These are phyloP conservation scores for Mareca strepera DNA, from an alignment of 2,797 vertebrate species.

Conservation along the genomic window DNA sequence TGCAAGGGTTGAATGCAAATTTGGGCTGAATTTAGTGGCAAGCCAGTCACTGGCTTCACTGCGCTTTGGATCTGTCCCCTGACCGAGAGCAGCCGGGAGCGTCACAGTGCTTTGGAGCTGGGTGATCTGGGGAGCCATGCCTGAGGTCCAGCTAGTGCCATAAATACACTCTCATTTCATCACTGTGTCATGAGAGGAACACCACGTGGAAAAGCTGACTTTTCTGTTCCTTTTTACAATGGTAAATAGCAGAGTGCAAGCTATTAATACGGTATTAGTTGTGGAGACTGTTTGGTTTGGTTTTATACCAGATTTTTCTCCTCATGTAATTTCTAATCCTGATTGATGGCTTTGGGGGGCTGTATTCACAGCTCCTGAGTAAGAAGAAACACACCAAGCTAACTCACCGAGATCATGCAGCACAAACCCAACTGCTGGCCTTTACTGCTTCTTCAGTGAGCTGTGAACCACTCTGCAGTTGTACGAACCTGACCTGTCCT, in stretches of 20 bases:
- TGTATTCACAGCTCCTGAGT: slow-evolving; percentile 37
- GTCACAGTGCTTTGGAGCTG: not conserved
- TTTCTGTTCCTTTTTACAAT: slow-evolving; percentile 44
- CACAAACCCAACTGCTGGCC: slow-evolving; percentile 16
- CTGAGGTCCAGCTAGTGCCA: not conserved
- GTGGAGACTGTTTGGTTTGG: slow-evolving; percentile 52
- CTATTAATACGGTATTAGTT: slow-evolving; percentile 56
- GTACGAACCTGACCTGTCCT: not conserved
- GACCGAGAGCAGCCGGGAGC: not conserved
- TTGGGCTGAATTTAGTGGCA: not conserved
- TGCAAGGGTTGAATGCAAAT: not conserved
- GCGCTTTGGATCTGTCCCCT: not conserved
- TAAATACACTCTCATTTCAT: slow-evolving; percentile 47
- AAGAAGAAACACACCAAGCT: not conserved
- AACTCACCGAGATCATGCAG: not conserved
- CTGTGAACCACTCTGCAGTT: not conserved
- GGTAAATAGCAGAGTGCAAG: slow-evolving; percentile 38
- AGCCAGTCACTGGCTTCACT: not conserved
- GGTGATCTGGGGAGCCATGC: not conserved
- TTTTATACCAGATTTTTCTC: slow-evolving; percentile 47
- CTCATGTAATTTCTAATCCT: slow-evolving; percentile 59
- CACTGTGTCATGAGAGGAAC: slow-evolving; percentile 26
- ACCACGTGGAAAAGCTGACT: slow-evolving; percentile 40
- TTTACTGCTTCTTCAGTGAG: not conserved
- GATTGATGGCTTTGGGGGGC: slow-evolving; percentile 13